phyloP scores from a whole-genome alignment of 2,888 invertebrate species.

The Tuta absoluta region DNA sequence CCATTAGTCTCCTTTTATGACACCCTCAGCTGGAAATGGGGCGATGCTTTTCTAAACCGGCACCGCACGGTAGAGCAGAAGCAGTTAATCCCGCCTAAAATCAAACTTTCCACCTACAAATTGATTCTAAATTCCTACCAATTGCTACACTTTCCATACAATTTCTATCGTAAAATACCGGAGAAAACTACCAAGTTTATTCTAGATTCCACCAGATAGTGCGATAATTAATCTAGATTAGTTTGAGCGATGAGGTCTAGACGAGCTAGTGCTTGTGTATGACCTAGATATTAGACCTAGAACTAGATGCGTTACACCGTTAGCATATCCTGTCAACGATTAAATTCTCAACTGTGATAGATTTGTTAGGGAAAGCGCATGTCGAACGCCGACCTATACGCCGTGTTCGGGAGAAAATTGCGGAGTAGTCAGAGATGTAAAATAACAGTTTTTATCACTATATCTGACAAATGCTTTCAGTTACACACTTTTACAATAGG shows the following conservation, averaged over 20 bases:
- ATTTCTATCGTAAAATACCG: constrained; percentile 9
- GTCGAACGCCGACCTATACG: not conserved
- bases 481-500: too few relatives aligned
- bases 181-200: constrained; percentile 18
- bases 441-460: too few relatives aligned
- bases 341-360: not conserved
- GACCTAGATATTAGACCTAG: constrained; percentile 22
- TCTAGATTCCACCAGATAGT: constrained; percentile 19
- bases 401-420: not conserved
- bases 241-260: constrained; percentile 28
- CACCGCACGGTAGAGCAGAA: too few relatives aligned
- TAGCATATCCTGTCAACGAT: constrained; percentile 19
- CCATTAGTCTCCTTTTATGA: too few relatives aligned
- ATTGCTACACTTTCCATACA: constrained; percentile 1
- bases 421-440: too few relatives aligned
- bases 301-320: not conserved
- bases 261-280: constrained; percentile 23
- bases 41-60: too few relatives aligned
- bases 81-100: too few relatives aligned
- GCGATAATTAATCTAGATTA: constrained; percentile 30
- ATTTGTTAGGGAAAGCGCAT: not conserved
- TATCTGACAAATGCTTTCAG: too few relatives aligned
- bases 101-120: not conserved
- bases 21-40: too few relatives aligned
- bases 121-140: not conserved